These are phyloP conservation scores for Cyclopterus lumpus DNA, from an alignment of 2,797 vertebrate species.

Conservation along the genomic window DNA sequence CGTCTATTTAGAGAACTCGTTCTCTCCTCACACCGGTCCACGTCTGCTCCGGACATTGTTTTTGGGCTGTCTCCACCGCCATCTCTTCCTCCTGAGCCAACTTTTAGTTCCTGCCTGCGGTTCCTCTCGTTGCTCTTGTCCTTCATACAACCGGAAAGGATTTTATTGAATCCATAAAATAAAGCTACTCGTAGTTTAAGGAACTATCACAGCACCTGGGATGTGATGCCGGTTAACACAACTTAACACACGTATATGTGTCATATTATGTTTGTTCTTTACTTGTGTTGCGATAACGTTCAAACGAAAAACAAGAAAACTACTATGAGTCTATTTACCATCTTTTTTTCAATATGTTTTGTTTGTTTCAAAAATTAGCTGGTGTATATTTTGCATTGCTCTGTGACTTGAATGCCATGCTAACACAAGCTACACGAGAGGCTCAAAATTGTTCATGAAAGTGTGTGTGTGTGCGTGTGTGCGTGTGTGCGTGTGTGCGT, in stretches of 20 bases:
- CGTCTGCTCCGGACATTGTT: constrained; percentile 2
- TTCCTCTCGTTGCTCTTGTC: neutral
- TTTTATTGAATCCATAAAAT: constrained; percentile 19
- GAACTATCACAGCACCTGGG: neutral
- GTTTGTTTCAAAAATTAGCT: neutral
- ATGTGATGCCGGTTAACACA: constrained; percentile 4
- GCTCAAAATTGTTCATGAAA: too few species aligned
- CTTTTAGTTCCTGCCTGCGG: neutral
- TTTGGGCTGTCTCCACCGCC: neutral
- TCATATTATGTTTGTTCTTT: neutral
- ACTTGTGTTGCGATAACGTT: neutral
- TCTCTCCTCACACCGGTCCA: constrained; percentile 7
- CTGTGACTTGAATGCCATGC: neutral
- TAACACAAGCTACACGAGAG: neutral
- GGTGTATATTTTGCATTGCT: neutral
- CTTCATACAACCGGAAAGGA: constrained; percentile 1
- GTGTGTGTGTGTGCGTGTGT: too few species aligned
- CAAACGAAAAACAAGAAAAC: neutral
- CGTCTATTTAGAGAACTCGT: constrained; percentile 12
- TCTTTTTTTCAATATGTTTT: neutral
- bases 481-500: neutral
- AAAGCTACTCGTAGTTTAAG: neutral
- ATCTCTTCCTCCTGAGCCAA: neutral
- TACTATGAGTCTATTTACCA: neutral
- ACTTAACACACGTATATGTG: neutral